phyloP scores from a whole-genome alignment of 2,888 invertebrate genomes.

The Lagria hirta region DNA sequence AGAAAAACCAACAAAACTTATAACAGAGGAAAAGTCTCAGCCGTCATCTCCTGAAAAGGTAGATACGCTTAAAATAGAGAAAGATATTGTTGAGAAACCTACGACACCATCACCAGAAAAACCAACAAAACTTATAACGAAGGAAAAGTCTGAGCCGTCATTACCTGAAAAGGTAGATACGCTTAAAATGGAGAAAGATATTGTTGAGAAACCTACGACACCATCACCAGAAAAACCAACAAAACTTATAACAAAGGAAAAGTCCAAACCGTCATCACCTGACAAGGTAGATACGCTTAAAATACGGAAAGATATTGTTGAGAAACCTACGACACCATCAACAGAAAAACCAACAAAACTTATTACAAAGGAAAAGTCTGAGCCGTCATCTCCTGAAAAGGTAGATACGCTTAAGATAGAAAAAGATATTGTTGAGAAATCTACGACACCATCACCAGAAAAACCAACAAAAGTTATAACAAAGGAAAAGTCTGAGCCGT shows the following conservation, averaged over 20 bases:
- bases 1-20: slow-evolving; percentile 5
- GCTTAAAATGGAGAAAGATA: too few relatives aligned
- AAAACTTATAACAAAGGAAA: too few relatives aligned
- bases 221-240: too few relatives aligned
- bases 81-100: slow-evolving; percentile 5
- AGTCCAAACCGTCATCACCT: too few relatives aligned
- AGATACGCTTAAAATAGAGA: background rate
- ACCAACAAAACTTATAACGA: slow-evolving; percentile 7
- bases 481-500: slow-evolving; percentile 10
- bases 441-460: background rate
- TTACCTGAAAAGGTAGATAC: too few relatives aligned
- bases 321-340: too few relatives aligned
- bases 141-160: too few relatives aligned
- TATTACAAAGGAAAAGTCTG: background rate
- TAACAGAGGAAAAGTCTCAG: background rate
- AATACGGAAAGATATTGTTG: too few relatives aligned
- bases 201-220: too few relatives aligned
- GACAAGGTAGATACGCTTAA: too few relatives aligned
- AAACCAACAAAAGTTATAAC: slow-evolving; percentile 9
- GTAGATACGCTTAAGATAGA: background rate
- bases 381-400: slow-evolving; percentile 1
- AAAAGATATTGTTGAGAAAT: background rate
- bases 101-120: slow-evolving; percentile 15
- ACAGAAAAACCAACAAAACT: slow-evolving; percentile 4
- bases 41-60: slow-evolving; percentile 3